A percentile compares a stretch with the other conserved stretches of the same genome.
Conservation (phyloP, 2,888 invertebrate genomes). For the Cristatella mucedo region DNA sequence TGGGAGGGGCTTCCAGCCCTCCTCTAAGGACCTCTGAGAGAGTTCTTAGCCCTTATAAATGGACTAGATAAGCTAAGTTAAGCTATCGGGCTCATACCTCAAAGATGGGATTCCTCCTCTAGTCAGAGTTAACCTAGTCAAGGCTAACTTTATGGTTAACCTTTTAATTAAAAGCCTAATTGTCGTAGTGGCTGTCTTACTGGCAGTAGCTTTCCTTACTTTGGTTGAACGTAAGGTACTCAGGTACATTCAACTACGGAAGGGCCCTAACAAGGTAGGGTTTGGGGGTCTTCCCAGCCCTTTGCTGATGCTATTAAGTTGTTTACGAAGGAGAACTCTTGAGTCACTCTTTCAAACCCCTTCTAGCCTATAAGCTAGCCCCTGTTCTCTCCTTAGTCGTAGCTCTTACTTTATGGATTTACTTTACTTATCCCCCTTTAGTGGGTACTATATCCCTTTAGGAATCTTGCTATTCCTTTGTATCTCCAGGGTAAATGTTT, state of each 20-base stretch:
- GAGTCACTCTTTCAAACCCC: slow-evolving; percentile 47
- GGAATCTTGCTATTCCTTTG: slow-evolving; percentile 51
- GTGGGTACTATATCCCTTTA: slow-evolving; percentile 48
- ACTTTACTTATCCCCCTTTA: slow-evolving; percentile 48
- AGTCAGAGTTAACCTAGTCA: too few relatives aligned
- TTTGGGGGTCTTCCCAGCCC: slow-evolving; percentile 49
- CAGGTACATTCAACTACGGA: slow-evolving; percentile 56
- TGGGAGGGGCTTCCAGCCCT: too few relatives aligned
- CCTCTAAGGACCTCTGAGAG: too few relatives aligned
- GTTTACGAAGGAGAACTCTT: slow-evolving; percentile 46
- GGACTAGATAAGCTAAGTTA: too few relatives aligned
- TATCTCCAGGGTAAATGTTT: slow-evolving; percentile 50
- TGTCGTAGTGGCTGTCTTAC: too few relatives aligned
- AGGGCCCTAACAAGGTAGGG: slow-evolving; percentile 56
- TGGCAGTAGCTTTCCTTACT: slow-evolving; percentile 55
- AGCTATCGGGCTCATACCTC: too few relatives aligned
- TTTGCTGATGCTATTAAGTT: slow-evolving; percentile 57
- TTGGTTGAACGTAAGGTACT: slow-evolving; percentile 53
- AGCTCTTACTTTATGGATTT: too few relatives aligned
- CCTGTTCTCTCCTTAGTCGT: too few relatives aligned
- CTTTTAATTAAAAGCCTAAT: too few relatives aligned
- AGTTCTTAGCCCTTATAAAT: too few relatives aligned
- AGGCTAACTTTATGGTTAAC: too few relatives aligned
- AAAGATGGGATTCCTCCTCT: too few relatives aligned
- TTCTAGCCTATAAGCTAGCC: slow-evolving; percentile 48